These are phyloP conservation scores for Aradus depressus DNA, from an alignment of 2,888 invertebrate genomes.

Conservation along the genomic window DNA sequence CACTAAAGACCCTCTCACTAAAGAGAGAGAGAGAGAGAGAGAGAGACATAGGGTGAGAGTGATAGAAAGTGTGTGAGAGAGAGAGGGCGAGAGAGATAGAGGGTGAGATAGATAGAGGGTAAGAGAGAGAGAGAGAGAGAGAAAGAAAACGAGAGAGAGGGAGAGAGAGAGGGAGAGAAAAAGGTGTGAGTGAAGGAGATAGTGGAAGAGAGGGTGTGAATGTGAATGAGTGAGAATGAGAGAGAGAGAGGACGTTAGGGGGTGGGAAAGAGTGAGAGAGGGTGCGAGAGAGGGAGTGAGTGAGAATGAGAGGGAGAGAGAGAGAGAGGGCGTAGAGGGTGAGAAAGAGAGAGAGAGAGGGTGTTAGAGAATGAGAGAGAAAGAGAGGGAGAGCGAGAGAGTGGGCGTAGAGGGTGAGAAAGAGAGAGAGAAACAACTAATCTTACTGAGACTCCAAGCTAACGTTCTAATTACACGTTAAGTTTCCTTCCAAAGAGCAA, in stretches of 20 bases:
- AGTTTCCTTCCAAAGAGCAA: no score
- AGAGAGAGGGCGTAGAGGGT: neutral
- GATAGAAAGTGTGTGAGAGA: neutral
- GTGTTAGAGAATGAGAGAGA: neutral
- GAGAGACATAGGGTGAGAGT: neutral
- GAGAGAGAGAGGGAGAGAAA: slow-evolving; percentile 9
- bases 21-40: neutral
- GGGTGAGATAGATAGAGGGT: neutral
- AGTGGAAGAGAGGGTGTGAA: neutral
- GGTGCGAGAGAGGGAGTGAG: slow-evolving; percentile 7
- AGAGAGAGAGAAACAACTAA: neutral
- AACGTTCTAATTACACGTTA: no score
- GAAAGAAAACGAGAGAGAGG: neutral
- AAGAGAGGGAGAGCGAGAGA: slow-evolving; percentile 9
- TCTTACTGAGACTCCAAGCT: no score
- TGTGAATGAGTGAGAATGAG: neutral
- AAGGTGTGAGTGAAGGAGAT: slow-evolving; percentile 4
- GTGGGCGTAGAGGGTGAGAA: slow-evolving; percentile 7
- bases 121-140: neutral
- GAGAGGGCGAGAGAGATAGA: neutral
- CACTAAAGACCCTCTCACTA: no score
- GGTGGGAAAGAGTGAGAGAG: slow-evolving; percentile 6
- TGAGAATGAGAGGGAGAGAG: slow-evolving; percentile 7
- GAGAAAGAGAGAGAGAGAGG: neutral
- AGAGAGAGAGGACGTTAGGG: slow-evolving; percentile 6